Evolutionary conservation across 2,113 vertebrate genomes (phyloP), one percentile per base, ranked within the genome.

Genomic region (Mustela lutreola): DNA sequence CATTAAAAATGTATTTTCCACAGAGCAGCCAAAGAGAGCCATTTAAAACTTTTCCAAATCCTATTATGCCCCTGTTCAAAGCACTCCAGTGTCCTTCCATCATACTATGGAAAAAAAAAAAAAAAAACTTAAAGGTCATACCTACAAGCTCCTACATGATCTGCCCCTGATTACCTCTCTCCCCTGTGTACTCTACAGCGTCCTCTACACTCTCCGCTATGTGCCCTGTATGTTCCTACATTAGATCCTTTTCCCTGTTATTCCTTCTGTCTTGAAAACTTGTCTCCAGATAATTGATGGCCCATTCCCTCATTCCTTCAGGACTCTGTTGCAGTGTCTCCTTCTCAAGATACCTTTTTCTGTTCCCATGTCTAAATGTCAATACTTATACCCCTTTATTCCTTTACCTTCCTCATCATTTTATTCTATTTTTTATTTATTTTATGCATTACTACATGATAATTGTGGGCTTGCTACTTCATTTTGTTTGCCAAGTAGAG

Each of bases 391-490:
- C 2, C 7, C 22, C 11, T 89, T 87, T 96, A 60, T 95, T 28
- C 31, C 31, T 71, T 80, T 82, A 83, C 19, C 2, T 50, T 73
- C 19, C 21, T 60, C 63, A 88, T 88, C 0, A 76, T 81, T 76
- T 93, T 84, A 33, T 83, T 96, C 42, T 48, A 53, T 94, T 56
- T 18, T 56, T 5, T 18, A 56, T 56, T 56, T 56, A 56, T 95
- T 89, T 24, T 18, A 58, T 60, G 33, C 1, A 60, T 4, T 21
- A 48, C 6, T 33, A 33, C 4, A 76, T 33, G 5, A 24, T 4
- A 26, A 31, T 42, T 33, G 26, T 28, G 63, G n/a, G 7, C 2
- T 21, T 39, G 24, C 81, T 75, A 56, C 71, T 92, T 97, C 67
- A 14, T 70, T 75, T 33, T 75, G 5, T 73, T 85, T 67, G n/a